Evolutionary conservation across 1,140 invertebrate genomes (phyloP).

Genomic region (Phenacoccus solenopsis): DNA sequence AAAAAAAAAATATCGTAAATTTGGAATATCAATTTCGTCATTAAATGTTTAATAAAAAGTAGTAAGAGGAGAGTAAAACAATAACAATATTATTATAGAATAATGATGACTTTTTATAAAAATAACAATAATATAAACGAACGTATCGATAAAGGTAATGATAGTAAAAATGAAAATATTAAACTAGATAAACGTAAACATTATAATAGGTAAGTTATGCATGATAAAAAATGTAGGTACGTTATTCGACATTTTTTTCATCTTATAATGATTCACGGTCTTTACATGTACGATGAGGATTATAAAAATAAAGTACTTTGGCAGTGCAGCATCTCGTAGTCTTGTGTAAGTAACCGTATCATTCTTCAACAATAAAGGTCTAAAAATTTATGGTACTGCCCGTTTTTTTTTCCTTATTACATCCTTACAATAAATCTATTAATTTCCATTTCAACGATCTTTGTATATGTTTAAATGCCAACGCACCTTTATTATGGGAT

Average conservation of each 20-base stretch:
- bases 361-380: too few species aligned
- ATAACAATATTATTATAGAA: background rate
- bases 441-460: too few species aligned
- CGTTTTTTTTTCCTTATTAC: too few species aligned
- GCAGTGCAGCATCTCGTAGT: background rate
- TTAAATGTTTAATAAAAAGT: background rate
- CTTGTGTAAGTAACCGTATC: background rate
- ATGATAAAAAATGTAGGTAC: background rate
- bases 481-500: too few species aligned
- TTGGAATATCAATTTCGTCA: background rate
- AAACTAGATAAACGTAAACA: background rate
- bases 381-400: too few species aligned
- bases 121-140: slow-evolving; percentile 3
- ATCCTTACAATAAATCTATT: too few species aligned
- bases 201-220: background rate
- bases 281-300: background rate
- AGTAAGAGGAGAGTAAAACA: background rate
- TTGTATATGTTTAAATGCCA: too few species aligned
- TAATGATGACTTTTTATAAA: background rate
- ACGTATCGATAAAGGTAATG: background rate
- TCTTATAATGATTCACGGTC: background rate
- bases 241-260: background rate
- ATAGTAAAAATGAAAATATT: background rate
- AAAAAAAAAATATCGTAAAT: background rate
- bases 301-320: background rate